Conservation (phyloP, 2,888 invertebrate genomes). For the Scelioninae gen. 2 region DNA sequence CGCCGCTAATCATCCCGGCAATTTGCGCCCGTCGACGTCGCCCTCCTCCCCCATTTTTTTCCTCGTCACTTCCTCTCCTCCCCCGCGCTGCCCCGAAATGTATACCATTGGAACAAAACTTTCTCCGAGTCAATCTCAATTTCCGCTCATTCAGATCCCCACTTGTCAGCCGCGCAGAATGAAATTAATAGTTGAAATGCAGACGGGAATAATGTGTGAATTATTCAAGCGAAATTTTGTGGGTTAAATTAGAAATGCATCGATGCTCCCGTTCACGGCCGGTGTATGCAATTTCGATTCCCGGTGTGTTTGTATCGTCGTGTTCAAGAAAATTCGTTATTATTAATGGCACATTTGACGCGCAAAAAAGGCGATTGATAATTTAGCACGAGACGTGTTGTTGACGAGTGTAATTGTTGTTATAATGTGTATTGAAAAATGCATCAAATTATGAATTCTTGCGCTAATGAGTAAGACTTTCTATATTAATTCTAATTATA, state of each 20-base stretch:
- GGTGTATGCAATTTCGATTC: conserved; percentile 53
- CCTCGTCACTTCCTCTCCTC: neutral
- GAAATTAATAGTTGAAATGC: conserved; percentile 53
- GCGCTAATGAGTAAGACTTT: no score
- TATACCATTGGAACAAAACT: conserved; percentile 56
- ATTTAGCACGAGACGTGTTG: conserved; percentile 38
- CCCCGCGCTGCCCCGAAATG: conserved; percentile 29
- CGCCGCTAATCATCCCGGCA: conserved; percentile 57
- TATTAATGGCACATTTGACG: conserved; percentile 50
- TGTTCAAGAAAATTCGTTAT: conserved; percentile 48
- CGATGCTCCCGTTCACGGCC: conserved; percentile 55
- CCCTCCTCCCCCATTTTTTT: conserved; percentile 4
- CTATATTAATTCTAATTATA: no score
- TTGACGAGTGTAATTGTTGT: conserved; percentile 47
- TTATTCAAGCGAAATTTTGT: conserved; percentile 57
- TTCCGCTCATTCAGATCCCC: conserved; percentile 52
- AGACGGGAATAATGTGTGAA: conserved; percentile 55
- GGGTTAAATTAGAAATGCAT: conserved; percentile 58
- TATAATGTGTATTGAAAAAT: conserved; percentile 41
- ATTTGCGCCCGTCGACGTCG: conserved; percentile 41
- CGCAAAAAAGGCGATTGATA: conserved; percentile 41
- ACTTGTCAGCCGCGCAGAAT: conserved; percentile 28
- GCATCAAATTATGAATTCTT: no score
- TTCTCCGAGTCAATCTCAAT: conserved; percentile 59
- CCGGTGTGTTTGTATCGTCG: conserved; percentile 39